Base-by-base conservation (phyloP, 2,888 invertebrate species). In the Nomada flava region DNA sequence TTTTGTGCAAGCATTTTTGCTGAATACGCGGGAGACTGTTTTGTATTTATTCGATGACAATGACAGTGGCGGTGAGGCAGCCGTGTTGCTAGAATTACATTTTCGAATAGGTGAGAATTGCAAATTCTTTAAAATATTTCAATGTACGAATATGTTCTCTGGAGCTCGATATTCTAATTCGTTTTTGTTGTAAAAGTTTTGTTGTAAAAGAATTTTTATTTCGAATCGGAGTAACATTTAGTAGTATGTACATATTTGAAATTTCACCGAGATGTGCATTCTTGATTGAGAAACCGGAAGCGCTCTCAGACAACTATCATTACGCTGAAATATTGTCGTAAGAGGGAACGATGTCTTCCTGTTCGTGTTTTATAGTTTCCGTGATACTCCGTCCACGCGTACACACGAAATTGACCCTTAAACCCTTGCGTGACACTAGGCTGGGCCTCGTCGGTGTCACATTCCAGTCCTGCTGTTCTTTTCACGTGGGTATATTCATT, bases 361-460 rank as follows among this genome's bases (percentile, higher is more conserved):
- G 47, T 29, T 29, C 36, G 23, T 42, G 74, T 77, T 73, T 77
- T 74, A 77, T 60, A 74, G 44, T 52, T 60, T 77, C 42, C 59
- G 26, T 60, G 74, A 68, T 60, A 68, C 52, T 68, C 36, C 59
- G 42, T 59, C 68, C 26, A 44, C 47, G 10, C 23, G 50, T 55
- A 3, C 23, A 47, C 15, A 52, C 57, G 73, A 65, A 74, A 77
- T 65, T 60, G 76, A 57, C 64, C 57, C 74, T 65, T 65, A 73
- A 65, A 50, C 42, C 20, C 11, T 73, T 20, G 47, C 59, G 64
- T 64, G 42, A 60, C 29, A 42, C 57, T 20, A 10, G 36, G 50
- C 50, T 47, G 9, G 47, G 57, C 57, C 74, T 44, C 44, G 18
- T 52, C 70, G 42, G 64, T 73, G 74, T 77, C 76, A 29, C 65